A percentile compares a stretch with the other conserved stretches of the same genome.
These are phyloP conservation scores for Brenthis hecate DNA, from an alignment of 2,888 invertebrate species.

Conservation along the genomic window DNA sequence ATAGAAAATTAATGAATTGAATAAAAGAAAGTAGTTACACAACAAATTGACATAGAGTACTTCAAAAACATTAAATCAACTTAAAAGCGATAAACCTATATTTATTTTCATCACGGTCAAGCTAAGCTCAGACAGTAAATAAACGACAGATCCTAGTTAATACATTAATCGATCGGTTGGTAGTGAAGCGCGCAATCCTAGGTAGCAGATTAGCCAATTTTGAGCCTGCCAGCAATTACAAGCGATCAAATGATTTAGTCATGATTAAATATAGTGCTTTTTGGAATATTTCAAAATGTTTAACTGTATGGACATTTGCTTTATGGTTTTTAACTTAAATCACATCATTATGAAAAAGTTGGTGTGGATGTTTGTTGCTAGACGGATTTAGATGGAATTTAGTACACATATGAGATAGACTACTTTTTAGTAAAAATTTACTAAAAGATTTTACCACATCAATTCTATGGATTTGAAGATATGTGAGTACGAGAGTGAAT, in stretches of 20 bases:
- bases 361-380: too few species aligned
- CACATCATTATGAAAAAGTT: background rate
- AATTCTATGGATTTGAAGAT: too few species aligned
- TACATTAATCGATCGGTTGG: conserved; percentile 34
- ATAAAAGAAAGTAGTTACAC: too few species aligned
- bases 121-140: conserved; percentile 23
- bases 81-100: conserved; percentile 10
- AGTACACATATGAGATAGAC: too few species aligned
- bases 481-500: too few species aligned
- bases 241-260: conserved; percentile 27
- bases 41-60: background rate
- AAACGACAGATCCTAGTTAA: conserved; percentile 32
- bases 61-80: background rate
- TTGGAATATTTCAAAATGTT: background rate
- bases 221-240: conserved; percentile 29
- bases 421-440: too few species aligned
- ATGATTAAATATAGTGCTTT: conserved; percentile 16
- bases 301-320: background rate
- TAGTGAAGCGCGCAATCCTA: conserved; percentile 21
- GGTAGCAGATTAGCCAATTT: conserved; percentile 30
- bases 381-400: too few species aligned
- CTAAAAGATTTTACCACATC: too few species aligned
- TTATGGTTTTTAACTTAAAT: background rate
- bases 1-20: too few species aligned
- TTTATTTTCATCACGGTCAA: conserved; percentile 11